Base-by-base conservation (phyloP, 2,113 vertebrate genomes). In the Ceyx melanurus region DNA sequence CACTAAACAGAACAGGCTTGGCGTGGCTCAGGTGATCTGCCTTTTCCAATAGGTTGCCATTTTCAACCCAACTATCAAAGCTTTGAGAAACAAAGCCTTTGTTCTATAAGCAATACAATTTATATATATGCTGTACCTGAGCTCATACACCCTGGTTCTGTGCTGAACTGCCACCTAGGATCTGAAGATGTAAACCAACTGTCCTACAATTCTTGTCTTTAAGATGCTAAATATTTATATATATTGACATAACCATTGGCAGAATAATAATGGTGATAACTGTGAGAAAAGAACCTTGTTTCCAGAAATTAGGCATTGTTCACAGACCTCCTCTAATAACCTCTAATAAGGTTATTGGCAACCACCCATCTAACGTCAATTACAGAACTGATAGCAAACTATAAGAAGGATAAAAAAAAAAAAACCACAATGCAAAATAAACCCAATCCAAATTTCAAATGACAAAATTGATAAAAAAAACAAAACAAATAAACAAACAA, bases 391-490 rank as follows among this genome's bases (percentile, higher is more conserved):
- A 77, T 4, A 65, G 40, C 13, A 70, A 68, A 65, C 15, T 43
- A 4, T 9, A 87, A 25, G 5, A 23, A 9, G 7, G 4, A 0
- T 5, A 5, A 25, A 13, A 15, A 19, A 13, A 15, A 19, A 50
- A 50, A 37, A 37, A 10, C 17, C 28, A 75, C n/a, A 70, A 57
- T 46, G 61, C 6, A 40, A 15, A 7, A 50, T 42, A 71, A 48
- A 70, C 18, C 5, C 3, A 50, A 42, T 13, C 11, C 25, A 62
- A 70, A 74, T 64, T 74, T 60, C 20, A 78, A 71, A 67, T 26
- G 0, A 23, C 42, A 82, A 48, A 62, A 66, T 11, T 11, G 8
- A 15, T 45, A 29, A 45, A 37, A 37, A 37, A 37, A 37, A 4
- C 10, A 37, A 37, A 37, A 10, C 37, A 37, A 37, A 10, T 10